Base-by-base conservation (phyloP, 92 coral and sea anemone genomes). In the Epizoanthus fatuus region DNA sequence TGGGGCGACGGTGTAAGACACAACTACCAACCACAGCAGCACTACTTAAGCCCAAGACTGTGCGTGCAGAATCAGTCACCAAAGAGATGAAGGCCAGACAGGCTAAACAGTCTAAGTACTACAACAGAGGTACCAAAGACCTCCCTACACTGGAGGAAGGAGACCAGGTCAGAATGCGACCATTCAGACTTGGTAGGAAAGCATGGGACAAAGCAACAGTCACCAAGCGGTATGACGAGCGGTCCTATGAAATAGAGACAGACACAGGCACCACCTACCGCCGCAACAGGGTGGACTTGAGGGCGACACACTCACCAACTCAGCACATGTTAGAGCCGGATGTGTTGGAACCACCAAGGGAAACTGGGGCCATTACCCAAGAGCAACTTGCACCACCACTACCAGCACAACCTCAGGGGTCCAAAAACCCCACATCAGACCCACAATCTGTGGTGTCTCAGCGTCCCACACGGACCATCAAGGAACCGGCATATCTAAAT, bases 1-100 rank as follows among this genome's bases (percentile, higher is more conserved):
- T 83, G 44, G 91, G 91, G 3, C 29, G 86, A 47, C 63, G 91
- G 7, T 69, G 81, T 52, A 91, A 83, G 55, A 93, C 87, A 17
- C 89, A 10, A n/a, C 94, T 94, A 8, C 90, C 91, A 17, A 82
- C 88, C 16, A 94, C 93, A 3, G 68, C 69, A 42, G 81, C 65
- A 45, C 86, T 91, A 37, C 90, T 91, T 11, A 91, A 57, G 75
- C 91, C 93, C 8, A 80, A 86, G 63, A 66, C 67, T 11, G 69
- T 82, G 25, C 64, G 49, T 13, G 17, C 82, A 5, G 87, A 57
- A 81, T 72, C 45, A 60, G 87, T 79, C 10, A 75, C 62, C 75
- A 75, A 73, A 72, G 39, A 89, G 39, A 85, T 63, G 63, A 25
- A 35, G 77, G 54, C 37, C 3, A 40, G 32, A 56, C 79, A 79